A percentile compares a stretch with the other conserved stretches of the same genome.
Conservation (phyloP, 2,113 vertebrate species). For the Heliornis fulica region DNA sequence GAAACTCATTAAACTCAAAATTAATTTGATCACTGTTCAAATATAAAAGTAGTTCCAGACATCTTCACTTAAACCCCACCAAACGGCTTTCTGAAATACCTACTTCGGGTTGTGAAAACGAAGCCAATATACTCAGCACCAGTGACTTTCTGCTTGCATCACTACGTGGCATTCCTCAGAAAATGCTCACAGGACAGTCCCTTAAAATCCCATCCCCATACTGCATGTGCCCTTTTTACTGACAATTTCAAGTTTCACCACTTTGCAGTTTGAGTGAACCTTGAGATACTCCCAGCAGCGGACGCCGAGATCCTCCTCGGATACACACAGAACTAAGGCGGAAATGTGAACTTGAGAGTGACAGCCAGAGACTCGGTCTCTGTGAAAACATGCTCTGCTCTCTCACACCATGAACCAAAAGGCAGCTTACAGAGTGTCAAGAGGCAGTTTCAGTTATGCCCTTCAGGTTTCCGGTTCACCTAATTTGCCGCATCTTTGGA, state of each 20-base stretch:
- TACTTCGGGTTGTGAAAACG: background rate
- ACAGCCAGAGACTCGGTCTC: background rate
- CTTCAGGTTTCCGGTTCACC: constrained; percentile 39
- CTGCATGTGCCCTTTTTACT: background rate
- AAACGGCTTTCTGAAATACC: background rate
- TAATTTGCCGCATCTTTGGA: background rate
- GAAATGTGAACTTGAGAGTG: background rate
- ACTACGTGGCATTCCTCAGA: background rate
- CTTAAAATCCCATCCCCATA: background rate
- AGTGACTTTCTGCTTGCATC: background rate
- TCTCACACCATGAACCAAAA: background rate
- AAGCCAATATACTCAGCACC: background rate
- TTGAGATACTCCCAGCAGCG: background rate
- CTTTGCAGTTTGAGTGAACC: background rate
- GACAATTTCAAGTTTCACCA: background rate
- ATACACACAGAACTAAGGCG: background rate
- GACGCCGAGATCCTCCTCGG: background rate
- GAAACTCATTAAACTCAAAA: background rate
- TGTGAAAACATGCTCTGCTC: background rate
- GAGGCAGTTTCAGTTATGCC: constrained; percentile 24
- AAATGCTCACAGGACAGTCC: background rate
- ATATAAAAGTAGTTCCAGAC: background rate
- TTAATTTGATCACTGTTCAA: background rate
- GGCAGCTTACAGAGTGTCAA: background rate
- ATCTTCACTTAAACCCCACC: background rate